Conservation (phyloP, 2,113 vertebrate species). For the Petaurus breviceps region DNA sequence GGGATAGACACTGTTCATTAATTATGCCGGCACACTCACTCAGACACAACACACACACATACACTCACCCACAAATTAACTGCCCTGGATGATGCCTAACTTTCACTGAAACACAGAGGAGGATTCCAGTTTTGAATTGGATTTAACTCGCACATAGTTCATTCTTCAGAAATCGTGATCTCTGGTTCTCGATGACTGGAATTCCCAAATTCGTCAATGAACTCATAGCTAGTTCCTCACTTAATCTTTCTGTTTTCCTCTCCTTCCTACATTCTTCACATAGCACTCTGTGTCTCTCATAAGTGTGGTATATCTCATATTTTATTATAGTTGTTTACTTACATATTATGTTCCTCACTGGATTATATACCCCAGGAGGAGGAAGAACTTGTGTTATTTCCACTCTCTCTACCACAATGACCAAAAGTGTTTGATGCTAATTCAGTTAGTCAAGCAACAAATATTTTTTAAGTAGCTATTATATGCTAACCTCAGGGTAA, state of each 20-base stretch:
- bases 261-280: neutral
- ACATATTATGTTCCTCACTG: neutral
- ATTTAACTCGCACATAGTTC: constrained; percentile 27
- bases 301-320: neutral
- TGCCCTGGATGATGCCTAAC: constrained; percentile 59
- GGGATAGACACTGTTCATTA: constrained; percentile 71
- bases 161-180: neutral
- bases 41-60: neutral
- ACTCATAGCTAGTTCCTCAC: neutral
- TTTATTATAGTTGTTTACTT: neutral
- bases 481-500: neutral
- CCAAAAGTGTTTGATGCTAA: neutral
- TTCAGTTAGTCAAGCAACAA: neutral
- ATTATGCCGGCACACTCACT: constrained; percentile 59
- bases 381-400: neutral
- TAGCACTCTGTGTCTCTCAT: neutral
- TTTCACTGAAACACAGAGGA: constrained; percentile 5
- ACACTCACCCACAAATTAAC: neutral
- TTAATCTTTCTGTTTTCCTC: neutral
- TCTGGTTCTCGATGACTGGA: constrained; percentile 9
- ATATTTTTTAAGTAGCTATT: neutral
- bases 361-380: neutral
- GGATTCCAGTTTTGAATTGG: neutral
- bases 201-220: neutral
- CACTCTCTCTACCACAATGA: neutral